phyloP scores from a whole-genome alignment of 2,113 vertebrate genomes.

The Mirounga angustirostris region DNA sequence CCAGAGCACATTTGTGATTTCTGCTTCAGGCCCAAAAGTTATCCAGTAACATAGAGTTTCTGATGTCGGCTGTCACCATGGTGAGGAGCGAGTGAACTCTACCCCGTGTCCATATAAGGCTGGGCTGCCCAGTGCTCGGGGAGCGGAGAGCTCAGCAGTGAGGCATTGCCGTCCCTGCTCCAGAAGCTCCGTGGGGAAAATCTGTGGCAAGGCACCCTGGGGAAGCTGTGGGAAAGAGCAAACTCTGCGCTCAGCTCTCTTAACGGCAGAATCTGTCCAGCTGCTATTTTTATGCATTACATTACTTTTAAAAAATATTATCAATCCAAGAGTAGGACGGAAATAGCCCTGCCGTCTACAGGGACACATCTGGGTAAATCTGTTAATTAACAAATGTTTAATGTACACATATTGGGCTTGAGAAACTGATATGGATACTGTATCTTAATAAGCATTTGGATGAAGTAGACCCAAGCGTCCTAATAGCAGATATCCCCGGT shows the following conservation, averaged over 20 bases:
- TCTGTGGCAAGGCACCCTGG: conserved; percentile 22
- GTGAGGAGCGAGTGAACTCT: background rate
- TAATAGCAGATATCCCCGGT: background rate
- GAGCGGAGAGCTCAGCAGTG: background rate
- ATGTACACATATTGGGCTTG: background rate
- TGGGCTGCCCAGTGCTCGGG: background rate
- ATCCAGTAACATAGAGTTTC: conserved; percentile 46
- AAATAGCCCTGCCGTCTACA: background rate
- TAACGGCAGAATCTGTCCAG: background rate
- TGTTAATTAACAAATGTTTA: background rate
- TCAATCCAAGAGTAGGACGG: background rate
- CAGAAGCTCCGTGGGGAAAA: conserved; percentile 29
- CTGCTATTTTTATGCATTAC: conserved; percentile 72
- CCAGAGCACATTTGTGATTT: background rate
- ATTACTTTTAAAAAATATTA: conserved; percentile 62
- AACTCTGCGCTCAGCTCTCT: background rate
- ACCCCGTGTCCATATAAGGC: conserved; percentile 76
- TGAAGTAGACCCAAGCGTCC: background rate
- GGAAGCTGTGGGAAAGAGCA: conserved; percentile 77
- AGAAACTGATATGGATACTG: background rate
- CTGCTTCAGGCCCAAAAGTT: conserved; percentile 48
- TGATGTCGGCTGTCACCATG: conserved; percentile 71
- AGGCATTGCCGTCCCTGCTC: background rate
- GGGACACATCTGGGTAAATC: background rate
- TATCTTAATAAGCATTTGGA: background rate